Conservation (phyloP, 2,113 vertebrate species). For the Pseudorasbora parva region DNA sequence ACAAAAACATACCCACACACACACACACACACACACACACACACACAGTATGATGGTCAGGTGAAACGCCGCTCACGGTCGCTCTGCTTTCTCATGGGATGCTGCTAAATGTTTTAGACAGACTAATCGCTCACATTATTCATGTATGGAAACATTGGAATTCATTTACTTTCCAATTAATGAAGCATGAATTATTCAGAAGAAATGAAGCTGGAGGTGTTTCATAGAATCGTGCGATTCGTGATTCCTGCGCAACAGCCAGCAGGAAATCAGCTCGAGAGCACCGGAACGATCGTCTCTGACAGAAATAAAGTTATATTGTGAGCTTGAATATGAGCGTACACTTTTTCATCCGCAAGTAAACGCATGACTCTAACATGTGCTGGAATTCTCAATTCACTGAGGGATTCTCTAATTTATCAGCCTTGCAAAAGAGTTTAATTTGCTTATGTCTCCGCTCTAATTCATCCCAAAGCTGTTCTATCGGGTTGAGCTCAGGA, state of each 20-base stretch:
- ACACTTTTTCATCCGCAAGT: background rate
- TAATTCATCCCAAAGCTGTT: too few relatives aligned
- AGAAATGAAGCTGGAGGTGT: conserved; percentile 42
- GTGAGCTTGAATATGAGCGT: background rate
- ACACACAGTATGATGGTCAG: background rate
- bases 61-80: background rate
- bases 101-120: conserved; percentile 42
- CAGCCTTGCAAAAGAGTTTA: background rate
- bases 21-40: too few relatives aligned
- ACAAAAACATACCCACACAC: too few relatives aligned
- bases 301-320: background rate
- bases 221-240: conserved; percentile 62
- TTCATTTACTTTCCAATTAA: conserved; percentile 66
- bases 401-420: background rate
- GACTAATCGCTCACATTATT: conserved; percentile 60
- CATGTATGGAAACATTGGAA: conserved; percentile 51
- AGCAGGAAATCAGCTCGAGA: conserved; percentile 3
- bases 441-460: background rate
- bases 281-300: background rate
- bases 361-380: background rate
- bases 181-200: conserved; percentile 66
- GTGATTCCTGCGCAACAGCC: conserved; percentile 63
- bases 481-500: too few relatives aligned
- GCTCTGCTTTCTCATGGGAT: background rate
- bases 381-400: too few relatives aligned